A percentile compares a stretch with the other conserved stretches of the same genome.
Conservation (phyloP, 2,113 vertebrate species). For the Cheilinus undulatus region DNA sequence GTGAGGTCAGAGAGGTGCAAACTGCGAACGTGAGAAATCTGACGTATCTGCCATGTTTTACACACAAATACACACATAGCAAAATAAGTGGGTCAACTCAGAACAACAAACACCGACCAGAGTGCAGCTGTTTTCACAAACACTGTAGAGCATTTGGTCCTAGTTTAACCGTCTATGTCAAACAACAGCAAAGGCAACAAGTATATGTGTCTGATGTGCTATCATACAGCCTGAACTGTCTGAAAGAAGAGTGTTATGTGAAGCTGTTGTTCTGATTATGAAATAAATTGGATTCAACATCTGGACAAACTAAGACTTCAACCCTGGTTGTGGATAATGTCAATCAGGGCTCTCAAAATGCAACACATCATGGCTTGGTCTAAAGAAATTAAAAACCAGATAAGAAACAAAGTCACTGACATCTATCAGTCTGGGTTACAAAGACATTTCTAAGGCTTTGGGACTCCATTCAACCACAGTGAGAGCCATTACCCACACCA, state of each 20-base stretch:
- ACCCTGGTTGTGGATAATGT: too few relatives aligned
- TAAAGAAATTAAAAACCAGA: too few relatives aligned
- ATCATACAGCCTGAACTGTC: slow-evolving; percentile 18
- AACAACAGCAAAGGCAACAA: background rate
- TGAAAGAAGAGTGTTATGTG: slow-evolving; percentile 42
- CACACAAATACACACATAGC: slow-evolving; percentile 24
- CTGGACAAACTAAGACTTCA: too few relatives aligned
- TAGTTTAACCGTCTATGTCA: slow-evolving; percentile 10
- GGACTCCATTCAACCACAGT: too few relatives aligned
- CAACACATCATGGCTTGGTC: too few relatives aligned
- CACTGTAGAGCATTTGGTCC: slow-evolving; percentile 28
- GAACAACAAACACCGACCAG: slow-evolving; percentile 19
- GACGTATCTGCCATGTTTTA: slow-evolving; percentile 42
- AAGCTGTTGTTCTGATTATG: too few relatives aligned
- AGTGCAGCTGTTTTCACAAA: slow-evolving; percentile 58
- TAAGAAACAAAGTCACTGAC: too few relatives aligned
- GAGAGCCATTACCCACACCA: too few relatives aligned
- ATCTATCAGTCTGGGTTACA: too few relatives aligned
- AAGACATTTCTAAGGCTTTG: too few relatives aligned
- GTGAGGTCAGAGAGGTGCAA: slow-evolving; percentile 57
- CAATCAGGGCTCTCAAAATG: too few relatives aligned
- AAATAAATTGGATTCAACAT: too few relatives aligned
- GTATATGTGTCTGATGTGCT: background rate
- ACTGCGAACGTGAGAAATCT: slow-evolving; percentile 64
- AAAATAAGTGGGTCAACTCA: slow-evolving; percentile 65